Evolutionary conservation across 2,113 vertebrate genomes (phyloP), one percentile per base, ranked within the genome.

Genomic region (Ptilorrhoa leucosticta): DNA sequence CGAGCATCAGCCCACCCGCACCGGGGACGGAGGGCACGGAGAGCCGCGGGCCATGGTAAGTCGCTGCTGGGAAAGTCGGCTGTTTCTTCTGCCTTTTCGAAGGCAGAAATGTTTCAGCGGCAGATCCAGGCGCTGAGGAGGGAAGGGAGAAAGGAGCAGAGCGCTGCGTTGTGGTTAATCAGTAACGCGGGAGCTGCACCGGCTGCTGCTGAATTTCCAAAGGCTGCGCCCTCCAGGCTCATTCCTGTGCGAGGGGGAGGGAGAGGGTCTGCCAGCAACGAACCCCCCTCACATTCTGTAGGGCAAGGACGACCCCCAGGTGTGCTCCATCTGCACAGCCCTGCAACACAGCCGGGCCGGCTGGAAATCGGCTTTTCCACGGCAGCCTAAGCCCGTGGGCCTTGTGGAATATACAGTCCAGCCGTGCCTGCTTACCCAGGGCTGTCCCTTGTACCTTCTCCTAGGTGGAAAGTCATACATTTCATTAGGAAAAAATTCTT

Each of bases 41-140:
- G 15, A 76, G 7, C 37, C 19, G 2, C 40, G 10, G 77, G 85
- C 51, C 3, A 97, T 97, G 97, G 97, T 97, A 30, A 97, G 97
- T 87, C 10, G 1, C 39, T 15, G 47, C 76, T 6, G 68, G 42
- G 63, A 16, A 42, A 65, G 5, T 6, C 33, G 4, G 27, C 51
- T 11, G 30, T 6, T 4, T 7, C 27, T 35, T 33, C 9, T 7
- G 69, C n/a, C 39, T 68, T 18, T 8, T 5, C 2, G 0, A 0
- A 50, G 47, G 39, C 58, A 16, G 66, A 21, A 53, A 12, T 31
- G 79, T 9, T 18, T 12, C 11, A 1, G 69, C 33, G 3, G 81
- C 37, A 9, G 73, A 48, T 30, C 3, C 28, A 2, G 44, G 37
- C 48, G 31, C 27, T 0, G 28, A 7, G 63, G 5, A 69, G 82